Conservation (phyloP, 2,113 vertebrate species). For the Taurulus bubalis region DNA sequence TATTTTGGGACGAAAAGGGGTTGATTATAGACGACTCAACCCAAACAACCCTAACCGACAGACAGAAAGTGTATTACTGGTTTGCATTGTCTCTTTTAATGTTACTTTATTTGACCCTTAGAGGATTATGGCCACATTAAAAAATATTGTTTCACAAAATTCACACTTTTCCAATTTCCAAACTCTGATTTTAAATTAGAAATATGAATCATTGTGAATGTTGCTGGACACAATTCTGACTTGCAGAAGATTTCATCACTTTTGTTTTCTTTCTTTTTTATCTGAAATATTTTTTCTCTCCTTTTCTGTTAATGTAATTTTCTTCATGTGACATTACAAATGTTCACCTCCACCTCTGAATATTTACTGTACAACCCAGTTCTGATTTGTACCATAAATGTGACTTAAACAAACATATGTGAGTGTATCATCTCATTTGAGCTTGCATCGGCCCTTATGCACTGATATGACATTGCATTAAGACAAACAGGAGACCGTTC, state of each 20-base stretch:
- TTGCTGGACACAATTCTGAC: not conserved
- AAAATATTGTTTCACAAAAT: not conserved
- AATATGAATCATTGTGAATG: not conserved
- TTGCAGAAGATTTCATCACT: not conserved
- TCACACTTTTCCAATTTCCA: not conserved
- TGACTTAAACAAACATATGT: not conserved
- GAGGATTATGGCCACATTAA: not conserved
- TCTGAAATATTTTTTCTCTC: not conserved
- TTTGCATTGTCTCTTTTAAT: not conserved
- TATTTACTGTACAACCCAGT: not conserved
- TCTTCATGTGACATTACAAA: not conserved
- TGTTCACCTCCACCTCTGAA: not conserved
- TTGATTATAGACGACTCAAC: not conserved
- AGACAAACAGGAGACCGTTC: not conserved
- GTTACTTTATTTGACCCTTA: not conserved
- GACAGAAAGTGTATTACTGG: not conserved
- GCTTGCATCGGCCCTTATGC: not conserved
- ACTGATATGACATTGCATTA: not conserved
- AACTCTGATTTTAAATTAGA: not conserved
- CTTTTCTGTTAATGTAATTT: not conserved
- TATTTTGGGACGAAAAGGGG: not conserved
- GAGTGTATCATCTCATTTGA: not conserved
- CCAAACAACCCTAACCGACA: not conserved
- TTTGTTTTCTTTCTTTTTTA: not conserved
- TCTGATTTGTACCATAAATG: not conserved